Evolutionary conservation across 2,797 vertebrate species (phyloP), one percentile per base, ranked within the genome.

Genomic region (Phrynocephalus forsythii): DNA sequence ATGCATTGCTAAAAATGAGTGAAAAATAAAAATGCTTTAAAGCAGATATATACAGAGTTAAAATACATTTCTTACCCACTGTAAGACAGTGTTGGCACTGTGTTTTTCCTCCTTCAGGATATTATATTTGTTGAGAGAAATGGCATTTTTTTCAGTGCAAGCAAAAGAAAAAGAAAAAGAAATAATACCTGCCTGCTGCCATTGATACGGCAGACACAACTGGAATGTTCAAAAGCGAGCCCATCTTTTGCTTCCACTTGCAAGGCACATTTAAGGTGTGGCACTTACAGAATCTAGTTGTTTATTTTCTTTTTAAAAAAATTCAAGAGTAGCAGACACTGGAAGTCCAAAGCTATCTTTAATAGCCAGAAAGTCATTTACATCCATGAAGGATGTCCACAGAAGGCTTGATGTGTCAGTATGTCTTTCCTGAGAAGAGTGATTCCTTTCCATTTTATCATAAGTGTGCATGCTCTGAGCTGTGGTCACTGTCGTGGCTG

Each of bases 401-500:
- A 88, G 96, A 94, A 97, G 96, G 95, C 95, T 96, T 94, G 94
- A 94, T 93, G 91, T 91, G 93, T 90, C 91, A 92, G 94, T 93
- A 90, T 93, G 92, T 94, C 96, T 97, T 98, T 98, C 97, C 98
- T 98, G 97, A 98, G 97, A 97, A 97, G 67, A 93, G 94, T 85
- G 91, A 69, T 85, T 94, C 82, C 89, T 91, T 89, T 92, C 94
- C 73, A 91, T 76, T 67, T 76, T 94, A 98, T 99, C 98, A 99
- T 98, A 99, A 98, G 96, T 99, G 98, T 89, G 98, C 97, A 0
- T 99, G 98, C 95, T 99, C 98, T 8, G 98, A 99, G 96, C 99
- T 99, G 97, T 99, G 98, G 95, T 99, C 98, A 10, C 99, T 99
- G 97, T 99, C 98, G 0, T 97, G 98, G 96, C 99, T 99, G 97